Evolutionary conservation across 2,888 invertebrate genomes (phyloP).

Genomic region (Scaptomyza parva): DNA sequence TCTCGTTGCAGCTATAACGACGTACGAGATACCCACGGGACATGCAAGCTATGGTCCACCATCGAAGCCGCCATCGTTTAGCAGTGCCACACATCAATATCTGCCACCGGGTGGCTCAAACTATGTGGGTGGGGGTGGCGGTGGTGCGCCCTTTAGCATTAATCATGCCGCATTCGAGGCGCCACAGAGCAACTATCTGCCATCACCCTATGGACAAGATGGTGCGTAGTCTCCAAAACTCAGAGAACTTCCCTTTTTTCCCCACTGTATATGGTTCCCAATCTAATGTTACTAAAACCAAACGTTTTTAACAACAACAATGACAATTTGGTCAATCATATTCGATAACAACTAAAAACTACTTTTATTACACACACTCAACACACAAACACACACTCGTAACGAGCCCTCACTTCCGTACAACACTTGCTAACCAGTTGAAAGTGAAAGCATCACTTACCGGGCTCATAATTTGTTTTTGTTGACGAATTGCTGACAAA

Average conservation of each 20-base stretch:
- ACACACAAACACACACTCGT: not conserved
- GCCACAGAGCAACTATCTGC: constrained; percentile 82
- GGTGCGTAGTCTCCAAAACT: constrained; percentile 75
- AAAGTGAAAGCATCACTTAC: constrained; percentile 74
- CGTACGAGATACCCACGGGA: constrained; percentile 83
- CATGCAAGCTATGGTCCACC: constrained; percentile 84
- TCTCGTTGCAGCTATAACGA: constrained; percentile 79
- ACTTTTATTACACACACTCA: constrained; percentile 1
- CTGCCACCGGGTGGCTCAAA: constrained; percentile 80
- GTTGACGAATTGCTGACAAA: constrained; percentile 24
- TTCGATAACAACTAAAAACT: constrained; percentile 2
- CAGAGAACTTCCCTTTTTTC: not conserved
- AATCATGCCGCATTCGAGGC: constrained; percentile 84
- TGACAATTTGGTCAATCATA: constrained; percentile 10
- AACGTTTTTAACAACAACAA: constrained; percentile 9
- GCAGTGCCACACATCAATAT: constrained; percentile 83
- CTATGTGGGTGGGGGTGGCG: constrained; percentile 65
- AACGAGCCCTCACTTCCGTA: constrained; percentile 53
- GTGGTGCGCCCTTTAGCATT: constrained; percentile 80
- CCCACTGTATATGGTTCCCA: constrained; percentile 9
- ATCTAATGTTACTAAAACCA: constrained; percentile 22
- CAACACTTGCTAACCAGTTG: constrained; percentile 31
- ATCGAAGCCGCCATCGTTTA: constrained; percentile 82
- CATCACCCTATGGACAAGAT: constrained; percentile 83
- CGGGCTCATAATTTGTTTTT: constrained; percentile 41